These are phyloP conservation scores for Ephydatia muelleri DNA, from an alignment of 37 sponge, comb jelly and placozoan species.

Conservation along the genomic window DNA sequence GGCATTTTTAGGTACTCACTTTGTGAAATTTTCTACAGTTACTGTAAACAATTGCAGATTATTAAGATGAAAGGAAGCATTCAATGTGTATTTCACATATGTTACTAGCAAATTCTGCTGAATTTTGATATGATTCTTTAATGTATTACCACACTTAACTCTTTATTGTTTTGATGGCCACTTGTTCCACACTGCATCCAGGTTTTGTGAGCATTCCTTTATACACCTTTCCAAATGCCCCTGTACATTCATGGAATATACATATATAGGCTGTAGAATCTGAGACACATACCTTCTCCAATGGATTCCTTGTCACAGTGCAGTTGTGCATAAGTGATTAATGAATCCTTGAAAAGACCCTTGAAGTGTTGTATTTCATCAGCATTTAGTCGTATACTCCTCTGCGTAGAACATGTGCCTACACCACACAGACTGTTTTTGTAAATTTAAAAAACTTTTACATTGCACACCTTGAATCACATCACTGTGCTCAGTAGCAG, in stretches of 20 bases:
- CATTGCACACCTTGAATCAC: too few relatives aligned
- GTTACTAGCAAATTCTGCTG: too few relatives aligned
- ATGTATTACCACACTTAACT: background rate
- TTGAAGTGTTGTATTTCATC: background rate
- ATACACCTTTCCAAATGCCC: slow-evolving; percentile 38
- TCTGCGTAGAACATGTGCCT: too few relatives aligned
- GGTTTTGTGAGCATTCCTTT: background rate
- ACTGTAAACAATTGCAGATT: too few relatives aligned
- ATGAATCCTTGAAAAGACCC: background rate
- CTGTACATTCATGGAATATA: background rate
- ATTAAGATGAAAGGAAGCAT: too few relatives aligned
- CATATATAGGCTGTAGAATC: background rate
- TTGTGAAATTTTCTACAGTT: too few relatives aligned
- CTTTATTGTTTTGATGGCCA: slow-evolving; percentile 44
- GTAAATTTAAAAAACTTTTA: too few relatives aligned
- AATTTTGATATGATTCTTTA: background rate
- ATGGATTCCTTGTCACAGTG: background rate
- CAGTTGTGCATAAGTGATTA: background rate
- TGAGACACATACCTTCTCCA: background rate
- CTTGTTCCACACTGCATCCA: background rate
- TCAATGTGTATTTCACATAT: too few relatives aligned
- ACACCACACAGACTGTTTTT: too few relatives aligned
- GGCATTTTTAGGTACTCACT: too few relatives aligned
- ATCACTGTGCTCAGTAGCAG: too few relatives aligned
- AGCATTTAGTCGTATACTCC: background rate